Evolutionary conservation across 2,113 vertebrate species (phyloP).

Genomic region (Petromus typicus): DNA sequence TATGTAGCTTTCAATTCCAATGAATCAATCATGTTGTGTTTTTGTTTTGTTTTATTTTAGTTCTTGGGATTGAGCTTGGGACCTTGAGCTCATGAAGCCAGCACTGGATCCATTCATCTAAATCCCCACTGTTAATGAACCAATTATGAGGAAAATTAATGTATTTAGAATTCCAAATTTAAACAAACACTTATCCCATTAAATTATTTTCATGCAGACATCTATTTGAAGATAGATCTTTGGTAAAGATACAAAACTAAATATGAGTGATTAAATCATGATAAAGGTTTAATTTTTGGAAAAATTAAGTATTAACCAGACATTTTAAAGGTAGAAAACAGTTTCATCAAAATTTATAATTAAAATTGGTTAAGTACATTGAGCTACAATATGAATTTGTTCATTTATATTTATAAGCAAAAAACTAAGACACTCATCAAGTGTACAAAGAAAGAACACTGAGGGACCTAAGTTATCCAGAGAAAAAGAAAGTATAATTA

Average conservation of each 20-base stretch:
- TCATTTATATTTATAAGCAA: constrained; percentile 41
- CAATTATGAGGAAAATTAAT: constrained; percentile 36
- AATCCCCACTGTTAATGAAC: neutral
- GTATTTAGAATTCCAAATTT: constrained; percentile 55
- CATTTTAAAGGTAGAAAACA: constrained; percentile 9
- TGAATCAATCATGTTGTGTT: constrained; percentile 16
- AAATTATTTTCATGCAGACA: constrained; percentile 8
- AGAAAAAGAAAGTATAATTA: constrained; percentile 29
- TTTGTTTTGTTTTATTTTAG: too few relatives aligned
- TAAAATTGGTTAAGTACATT: constrained; percentile 52
- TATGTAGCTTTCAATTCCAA: constrained; percentile 41
- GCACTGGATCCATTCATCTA: too few relatives aligned
- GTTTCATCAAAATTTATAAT: constrained; percentile 38
- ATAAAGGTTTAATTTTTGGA: constrained; percentile 49
- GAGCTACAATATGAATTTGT: constrained; percentile 49
- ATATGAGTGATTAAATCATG: constrained; percentile 33
- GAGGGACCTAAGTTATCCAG: neutral
- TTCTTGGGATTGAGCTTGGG: too few relatives aligned
- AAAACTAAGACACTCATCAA: constrained; percentile 54
- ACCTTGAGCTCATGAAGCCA: too few relatives aligned
- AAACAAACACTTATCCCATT: constrained; percentile 14
- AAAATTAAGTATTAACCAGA: constrained; percentile 49
- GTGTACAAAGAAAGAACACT: constrained; percentile 41
- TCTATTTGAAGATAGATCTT: neutral
- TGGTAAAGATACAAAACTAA: constrained; percentile 55